Conservation (phyloP, 2,888 invertebrate species). For the Rhingia rostrata region DNA sequence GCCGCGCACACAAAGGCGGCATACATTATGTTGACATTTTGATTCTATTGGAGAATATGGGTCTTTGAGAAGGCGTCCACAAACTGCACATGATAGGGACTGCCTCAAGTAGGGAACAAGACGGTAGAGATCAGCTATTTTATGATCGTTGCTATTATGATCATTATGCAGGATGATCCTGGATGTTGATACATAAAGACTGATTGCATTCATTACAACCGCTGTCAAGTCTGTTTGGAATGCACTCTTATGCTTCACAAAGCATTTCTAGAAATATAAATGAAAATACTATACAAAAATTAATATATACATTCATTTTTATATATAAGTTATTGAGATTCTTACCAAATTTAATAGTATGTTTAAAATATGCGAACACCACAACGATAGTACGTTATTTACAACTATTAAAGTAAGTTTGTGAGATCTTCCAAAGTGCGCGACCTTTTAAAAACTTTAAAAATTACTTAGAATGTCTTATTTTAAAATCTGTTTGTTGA, state of each 20-base stretch:
- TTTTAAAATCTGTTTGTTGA: neutral
- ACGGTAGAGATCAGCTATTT: constrained; percentile 92
- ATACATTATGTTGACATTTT: constrained; percentile 94
- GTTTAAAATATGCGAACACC: neutral
- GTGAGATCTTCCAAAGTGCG: constrained; percentile 34
- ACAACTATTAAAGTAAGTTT: constrained; percentile 36
- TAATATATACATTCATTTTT: neutral
- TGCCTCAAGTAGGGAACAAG: constrained; percentile 93
- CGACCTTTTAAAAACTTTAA: neutral
- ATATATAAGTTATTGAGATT: neutral
- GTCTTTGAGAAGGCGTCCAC: constrained; percentile 91
- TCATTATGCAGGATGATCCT: constrained; percentile 78
- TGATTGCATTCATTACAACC: constrained; percentile 78
- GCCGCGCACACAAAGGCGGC: constrained; percentile 92
- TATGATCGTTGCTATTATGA: constrained; percentile 84
- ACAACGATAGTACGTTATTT: constrained; percentile 34
- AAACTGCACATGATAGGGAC: constrained; percentile 94
- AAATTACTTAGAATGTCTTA: constrained; percentile 18
- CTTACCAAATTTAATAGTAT: constrained; percentile 8
- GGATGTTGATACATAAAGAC: constrained; percentile 79
- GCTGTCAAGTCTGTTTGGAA: constrained; percentile 1
- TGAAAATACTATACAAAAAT: neutral
- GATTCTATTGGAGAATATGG: constrained; percentile 91
- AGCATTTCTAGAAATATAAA: constrained; percentile 18
- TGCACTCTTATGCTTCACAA: constrained; percentile 10